Conservation (phyloP, 2,888 invertebrate species). For the Cantharis rufa region DNA sequence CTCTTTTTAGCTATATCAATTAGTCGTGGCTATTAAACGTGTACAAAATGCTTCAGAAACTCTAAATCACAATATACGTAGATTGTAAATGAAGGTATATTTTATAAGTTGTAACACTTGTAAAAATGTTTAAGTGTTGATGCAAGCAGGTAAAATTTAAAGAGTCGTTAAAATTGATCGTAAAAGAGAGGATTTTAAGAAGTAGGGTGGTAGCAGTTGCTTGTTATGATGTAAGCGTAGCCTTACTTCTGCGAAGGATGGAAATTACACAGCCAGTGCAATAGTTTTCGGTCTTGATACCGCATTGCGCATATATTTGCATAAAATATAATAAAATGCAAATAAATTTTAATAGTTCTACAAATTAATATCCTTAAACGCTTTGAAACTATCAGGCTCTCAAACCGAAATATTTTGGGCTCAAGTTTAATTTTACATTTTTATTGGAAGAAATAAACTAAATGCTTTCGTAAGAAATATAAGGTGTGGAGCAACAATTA, state of each 20-base stretch:
- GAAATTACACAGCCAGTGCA: conserved; percentile 15
- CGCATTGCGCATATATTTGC: conserved; percentile 11
- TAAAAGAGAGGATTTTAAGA: conserved; percentile 26
- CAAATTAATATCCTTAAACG: not conserved
- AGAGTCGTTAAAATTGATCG: conserved; percentile 27
- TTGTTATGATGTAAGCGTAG: conserved; percentile 20
- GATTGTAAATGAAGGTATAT: conserved; percentile 17
- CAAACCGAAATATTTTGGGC: not conserved
- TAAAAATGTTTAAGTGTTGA: conserved; percentile 20
- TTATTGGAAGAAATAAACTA: not conserved
- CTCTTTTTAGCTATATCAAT: conserved; percentile 6
- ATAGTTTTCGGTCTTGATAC: conserved; percentile 9
- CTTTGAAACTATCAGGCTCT: not conserved
- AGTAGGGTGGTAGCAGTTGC: conserved; percentile 23
- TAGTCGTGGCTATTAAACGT: conserved; percentile 18
- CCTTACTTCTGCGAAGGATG: conserved; percentile 2
- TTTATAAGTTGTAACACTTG: conserved; percentile 19
- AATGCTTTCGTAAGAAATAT: not conserved
- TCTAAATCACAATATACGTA: not conserved
- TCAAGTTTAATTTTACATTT: not conserved
- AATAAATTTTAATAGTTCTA: not conserved
- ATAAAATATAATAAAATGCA: not conserved
- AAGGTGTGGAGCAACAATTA: not conserved
- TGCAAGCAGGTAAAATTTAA: conserved; percentile 26
- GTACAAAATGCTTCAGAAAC: conserved; percentile 1